A percentile compares a stretch with the other conserved stretches of the same genome.
These are phyloP conservation scores for Phymorhynchus buccinoides DNA, from an alignment of 1,140 invertebrate genomes.

Conservation along the genomic window DNA sequence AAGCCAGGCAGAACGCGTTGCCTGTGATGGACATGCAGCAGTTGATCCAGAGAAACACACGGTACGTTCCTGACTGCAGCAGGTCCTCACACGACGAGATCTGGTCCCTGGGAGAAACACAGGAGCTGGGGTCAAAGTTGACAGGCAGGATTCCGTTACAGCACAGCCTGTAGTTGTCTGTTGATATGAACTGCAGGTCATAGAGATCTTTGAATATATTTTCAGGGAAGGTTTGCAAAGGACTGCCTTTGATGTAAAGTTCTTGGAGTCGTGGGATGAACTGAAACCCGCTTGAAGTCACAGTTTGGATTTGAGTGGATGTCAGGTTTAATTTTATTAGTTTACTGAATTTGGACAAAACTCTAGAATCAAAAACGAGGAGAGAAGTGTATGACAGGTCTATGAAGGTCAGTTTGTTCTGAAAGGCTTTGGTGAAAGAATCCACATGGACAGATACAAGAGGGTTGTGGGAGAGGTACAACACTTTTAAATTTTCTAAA, in stretches of 20 bases:
- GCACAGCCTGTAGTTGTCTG: conserved; percentile 48
- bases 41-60: conserved; percentile 47
- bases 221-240: conserved; percentile 20
- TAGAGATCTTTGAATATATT: conserved; percentile 43
- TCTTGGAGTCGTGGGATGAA: neutral
- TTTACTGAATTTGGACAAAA: neutral
- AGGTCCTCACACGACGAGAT: conserved; percentile 53
- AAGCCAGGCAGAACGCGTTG: conserved; percentile 46
- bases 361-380: neutral
- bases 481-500: neutral
- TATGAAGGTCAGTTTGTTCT: neutral
- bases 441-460: neutral
- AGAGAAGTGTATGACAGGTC: neutral
- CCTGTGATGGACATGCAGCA: conserved; percentile 44
- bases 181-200: conserved; percentile 36
- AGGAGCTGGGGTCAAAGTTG: conserved; percentile 36
- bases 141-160: conserved; percentile 39
- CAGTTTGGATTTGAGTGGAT: neutral
- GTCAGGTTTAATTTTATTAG: conserved; percentile 26
- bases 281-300: conserved; percentile 26
- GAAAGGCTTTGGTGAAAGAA: neutral
- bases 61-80: conserved; percentile 37
- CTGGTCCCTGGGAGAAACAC: conserved; percentile 40
- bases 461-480: neutral
- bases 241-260: conserved; percentile 39